Evolutionary conservation across 2,888 invertebrate genomes (phyloP).

Genomic region (Ectemnius lituratus): DNA sequence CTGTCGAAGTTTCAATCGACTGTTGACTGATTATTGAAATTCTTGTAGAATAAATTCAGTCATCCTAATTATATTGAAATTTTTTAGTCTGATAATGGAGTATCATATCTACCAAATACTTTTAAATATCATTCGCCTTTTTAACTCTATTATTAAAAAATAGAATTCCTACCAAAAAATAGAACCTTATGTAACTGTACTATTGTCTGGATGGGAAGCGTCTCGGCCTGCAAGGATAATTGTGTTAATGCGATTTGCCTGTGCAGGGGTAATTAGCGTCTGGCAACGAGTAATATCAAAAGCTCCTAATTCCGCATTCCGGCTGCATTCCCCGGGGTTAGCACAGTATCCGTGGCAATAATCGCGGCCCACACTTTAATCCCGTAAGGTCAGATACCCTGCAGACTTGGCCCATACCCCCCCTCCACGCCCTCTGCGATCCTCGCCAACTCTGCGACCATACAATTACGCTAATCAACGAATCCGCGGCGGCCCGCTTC

Average conservation of each 20-base stretch:
- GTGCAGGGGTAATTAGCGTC: background rate
- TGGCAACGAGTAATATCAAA: background rate
- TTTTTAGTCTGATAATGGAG: no score
- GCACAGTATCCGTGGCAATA: conserved; percentile 14
- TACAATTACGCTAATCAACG: background rate
- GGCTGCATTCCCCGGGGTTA: conserved; percentile 16
- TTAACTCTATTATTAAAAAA: no score
- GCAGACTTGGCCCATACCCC: background rate
- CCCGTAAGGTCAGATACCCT: conserved; percentile 10
- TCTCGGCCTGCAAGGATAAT: background rate
- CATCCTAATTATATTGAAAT: no score
- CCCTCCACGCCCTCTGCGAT: background rate
- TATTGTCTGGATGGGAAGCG: no score
- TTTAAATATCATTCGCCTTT: no score
- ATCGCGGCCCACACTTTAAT: conserved; percentile 34
- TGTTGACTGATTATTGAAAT: background rate
- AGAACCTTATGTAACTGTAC: no score
- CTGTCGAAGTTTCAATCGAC: background rate
- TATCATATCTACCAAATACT: no score
- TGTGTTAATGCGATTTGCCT: background rate
- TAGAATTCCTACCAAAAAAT: no score
- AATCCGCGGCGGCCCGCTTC: background rate
- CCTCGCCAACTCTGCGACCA: background rate
- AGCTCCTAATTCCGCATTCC: conserved; percentile 31
- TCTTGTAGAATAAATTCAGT: no score